phyloP scores from a whole-genome alignment of 2,888 invertebrate species.

The Panopea generosa region DNA sequence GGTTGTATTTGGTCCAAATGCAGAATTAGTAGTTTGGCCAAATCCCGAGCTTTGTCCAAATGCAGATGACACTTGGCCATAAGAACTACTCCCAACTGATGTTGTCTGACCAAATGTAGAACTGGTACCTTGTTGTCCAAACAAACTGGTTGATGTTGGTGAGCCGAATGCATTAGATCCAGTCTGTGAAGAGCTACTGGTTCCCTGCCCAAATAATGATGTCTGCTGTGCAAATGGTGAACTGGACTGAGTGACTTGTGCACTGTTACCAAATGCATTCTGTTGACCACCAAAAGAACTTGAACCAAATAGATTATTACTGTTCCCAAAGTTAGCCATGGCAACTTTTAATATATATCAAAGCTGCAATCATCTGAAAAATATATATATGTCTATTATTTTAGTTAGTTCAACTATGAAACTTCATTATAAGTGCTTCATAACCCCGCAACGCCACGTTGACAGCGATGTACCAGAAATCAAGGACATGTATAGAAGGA shows the following conservation, averaged over 20 bases:
- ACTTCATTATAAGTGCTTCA: no score
- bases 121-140: background rate
- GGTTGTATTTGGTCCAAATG: no score
- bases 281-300: background rate
- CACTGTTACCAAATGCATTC: background rate
- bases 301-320: slow-evolving; percentile 1
- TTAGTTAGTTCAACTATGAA: no score
- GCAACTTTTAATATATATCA: background rate
- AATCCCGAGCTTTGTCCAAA: background rate
- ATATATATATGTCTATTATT: background rate
- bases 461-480: no score
- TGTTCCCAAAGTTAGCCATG: slow-evolving; percentile 33
- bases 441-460: no score
- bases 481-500: no score
- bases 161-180: background rate
- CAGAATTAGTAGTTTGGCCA: background rate
- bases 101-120: background rate
- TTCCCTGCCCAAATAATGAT: background rate
- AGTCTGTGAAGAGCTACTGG: background rate
- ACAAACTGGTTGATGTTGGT: background rate
- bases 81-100: background rate
- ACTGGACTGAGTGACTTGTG: background rate
- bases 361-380: background rate
- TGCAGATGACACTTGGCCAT: no score
- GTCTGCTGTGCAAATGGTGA: no score